Evolutionary conservation across 2,888 invertebrate species (phyloP).

Genomic region (Polyploca ridens): DNA sequence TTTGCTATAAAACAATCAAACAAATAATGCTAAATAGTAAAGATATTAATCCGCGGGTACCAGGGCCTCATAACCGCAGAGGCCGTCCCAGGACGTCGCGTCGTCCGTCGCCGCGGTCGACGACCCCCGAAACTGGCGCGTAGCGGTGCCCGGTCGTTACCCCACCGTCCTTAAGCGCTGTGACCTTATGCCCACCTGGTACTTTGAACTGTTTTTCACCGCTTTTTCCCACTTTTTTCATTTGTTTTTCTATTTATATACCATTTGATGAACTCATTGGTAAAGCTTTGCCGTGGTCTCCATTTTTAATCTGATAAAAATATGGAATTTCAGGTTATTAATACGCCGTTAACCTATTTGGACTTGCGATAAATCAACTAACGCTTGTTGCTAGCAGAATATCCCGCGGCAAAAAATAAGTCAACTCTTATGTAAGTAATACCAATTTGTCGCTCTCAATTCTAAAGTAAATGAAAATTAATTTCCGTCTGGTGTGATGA

Average conservation of each 20-base stretch:
- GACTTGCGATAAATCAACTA: conserved; percentile 18
- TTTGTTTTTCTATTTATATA: conserved; percentile 1
- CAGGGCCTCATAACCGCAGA: conserved; percentile 63
- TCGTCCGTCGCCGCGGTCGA: conserved; percentile 64
- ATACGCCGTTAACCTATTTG: conserved; percentile 38
- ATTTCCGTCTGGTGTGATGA: neutral
- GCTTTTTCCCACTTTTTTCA: conserved; percentile 8
- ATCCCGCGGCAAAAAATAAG: neutral
- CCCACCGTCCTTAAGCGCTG: conserved; percentile 75
- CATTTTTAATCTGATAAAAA: conserved; percentile 28
- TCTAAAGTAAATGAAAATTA: neutral
- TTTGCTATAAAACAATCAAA: neutral
- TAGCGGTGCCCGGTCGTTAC: conserved; percentile 82
- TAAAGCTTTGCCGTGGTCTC: neutral
- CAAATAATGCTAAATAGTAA: neutral
- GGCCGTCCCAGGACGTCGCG: conserved; percentile 70
- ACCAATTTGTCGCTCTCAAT: neutral
- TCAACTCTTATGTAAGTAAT: neutral
- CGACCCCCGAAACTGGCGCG: conserved; percentile 80
- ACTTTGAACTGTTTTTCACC: conserved; percentile 47
- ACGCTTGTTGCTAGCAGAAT: conserved; percentile 15
- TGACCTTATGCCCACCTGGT: conserved; percentile 80
- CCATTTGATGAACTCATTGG: neutral
- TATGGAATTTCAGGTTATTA: conserved; percentile 39
- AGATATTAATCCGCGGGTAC: conserved; percentile 43